Evolutionary conservation across 30 jellyfish, hydroid and myxozoan genomes (phyloP).

Genomic region (Hydractinia symbiolongicarpus): DNA sequence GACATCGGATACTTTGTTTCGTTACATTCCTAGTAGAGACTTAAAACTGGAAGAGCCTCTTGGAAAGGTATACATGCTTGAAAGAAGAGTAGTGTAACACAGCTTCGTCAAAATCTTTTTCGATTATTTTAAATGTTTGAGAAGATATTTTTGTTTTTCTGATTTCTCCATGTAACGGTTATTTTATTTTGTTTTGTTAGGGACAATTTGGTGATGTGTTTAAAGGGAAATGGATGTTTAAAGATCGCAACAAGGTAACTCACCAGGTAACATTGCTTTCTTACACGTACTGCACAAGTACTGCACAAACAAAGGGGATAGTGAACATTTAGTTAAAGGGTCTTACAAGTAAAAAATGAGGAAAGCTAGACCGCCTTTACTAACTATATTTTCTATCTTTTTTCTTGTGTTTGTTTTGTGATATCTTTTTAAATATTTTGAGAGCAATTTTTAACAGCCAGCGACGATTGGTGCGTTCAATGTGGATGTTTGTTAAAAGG

Average conservation of each 20-base stretch:
- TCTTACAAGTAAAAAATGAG: too few species aligned
- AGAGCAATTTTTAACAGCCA: too few species aligned
- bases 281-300: not conserved
- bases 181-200: not conserved
- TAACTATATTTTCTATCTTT: too few species aligned
- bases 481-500: too few species aligned
- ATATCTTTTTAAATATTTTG: too few species aligned
- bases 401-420: too few species aligned
- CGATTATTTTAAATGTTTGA: not conserved
- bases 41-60: constrained; percentile 9
- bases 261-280: constrained; percentile 3
- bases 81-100: too few species aligned
- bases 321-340: too few species aligned
- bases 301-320: not conserved
- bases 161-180: not conserved
- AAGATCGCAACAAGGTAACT: constrained; percentile 26
- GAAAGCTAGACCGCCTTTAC: too few species aligned
- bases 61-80: constrained; percentile 8
- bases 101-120: not conserved
- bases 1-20: constrained; percentile 15
- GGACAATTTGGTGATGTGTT: constrained; percentile 44
- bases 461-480: too few species aligned
- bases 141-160: not conserved
- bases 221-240: constrained; percentile 27
- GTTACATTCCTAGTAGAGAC: constrained; percentile 16